Evolutionary conservation across 1,140 invertebrate genomes (phyloP).

Genomic region (Mya arenaria): DNA sequence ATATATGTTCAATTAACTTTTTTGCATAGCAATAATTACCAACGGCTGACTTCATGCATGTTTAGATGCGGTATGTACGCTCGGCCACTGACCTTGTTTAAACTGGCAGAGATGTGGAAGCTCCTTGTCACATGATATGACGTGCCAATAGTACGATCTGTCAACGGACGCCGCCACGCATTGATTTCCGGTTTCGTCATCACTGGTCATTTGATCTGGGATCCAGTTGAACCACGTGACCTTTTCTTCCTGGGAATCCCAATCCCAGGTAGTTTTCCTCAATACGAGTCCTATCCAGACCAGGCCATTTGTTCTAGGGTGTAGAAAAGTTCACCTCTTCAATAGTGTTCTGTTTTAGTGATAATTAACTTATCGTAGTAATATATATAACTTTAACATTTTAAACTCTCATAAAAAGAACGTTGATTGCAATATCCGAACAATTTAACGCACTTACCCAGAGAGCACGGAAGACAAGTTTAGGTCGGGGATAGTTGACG

Average conservation of each 20-base stretch:
- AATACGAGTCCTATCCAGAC: too few species aligned
- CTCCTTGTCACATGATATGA: neutral
- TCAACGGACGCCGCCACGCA: neutral
- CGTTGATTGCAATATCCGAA: too few species aligned
- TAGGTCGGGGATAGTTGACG: neutral
- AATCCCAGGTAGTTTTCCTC: too few species aligned
- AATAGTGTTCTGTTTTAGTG: too few species aligned
- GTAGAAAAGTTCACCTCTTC: too few species aligned
- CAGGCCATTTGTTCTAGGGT: too few species aligned
- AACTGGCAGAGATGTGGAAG: constrained; percentile 1
- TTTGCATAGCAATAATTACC: neutral
- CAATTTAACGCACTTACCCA: too few species aligned
- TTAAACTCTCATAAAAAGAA: too few species aligned
- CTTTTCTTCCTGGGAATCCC: too few species aligned
- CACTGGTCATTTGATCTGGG: neutral
- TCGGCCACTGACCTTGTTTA: neutral
- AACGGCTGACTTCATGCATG: neutral
- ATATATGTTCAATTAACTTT: neutral
- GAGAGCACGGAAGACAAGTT: too few species aligned
- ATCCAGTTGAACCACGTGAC: constrained; percentile 29
- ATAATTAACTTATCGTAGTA: too few species aligned
- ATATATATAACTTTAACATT: too few species aligned
- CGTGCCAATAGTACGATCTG: neutral
- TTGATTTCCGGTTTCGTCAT: neutral
- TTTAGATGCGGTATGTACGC: neutral